A percentile compares a stretch with the other conserved stretches of the same genome.
Evolutionary conservation across 92 coral and sea anemone genomes (phyloP).

Genomic region (Heliopora coerulea): DNA sequence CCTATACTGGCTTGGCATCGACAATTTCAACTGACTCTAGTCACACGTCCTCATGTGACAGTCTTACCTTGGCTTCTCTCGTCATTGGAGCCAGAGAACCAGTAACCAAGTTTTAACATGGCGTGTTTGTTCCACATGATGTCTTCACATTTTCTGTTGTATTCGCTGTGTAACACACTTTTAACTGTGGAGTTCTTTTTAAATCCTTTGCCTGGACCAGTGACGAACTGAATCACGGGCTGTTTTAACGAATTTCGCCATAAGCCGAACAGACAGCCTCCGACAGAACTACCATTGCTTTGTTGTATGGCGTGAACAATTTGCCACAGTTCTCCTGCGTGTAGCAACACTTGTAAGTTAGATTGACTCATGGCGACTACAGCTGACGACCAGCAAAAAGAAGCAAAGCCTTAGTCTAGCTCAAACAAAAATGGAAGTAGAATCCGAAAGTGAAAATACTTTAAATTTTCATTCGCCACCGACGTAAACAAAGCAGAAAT

Average conservation of each 20-base stretch:
- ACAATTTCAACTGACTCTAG: too few relatives aligned
- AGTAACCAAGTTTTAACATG: conserved; percentile 30
- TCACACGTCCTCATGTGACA: too few relatives aligned
- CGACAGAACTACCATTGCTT: not conserved
- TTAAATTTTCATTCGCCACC: too few relatives aligned
- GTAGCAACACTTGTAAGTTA: conserved; percentile 7
- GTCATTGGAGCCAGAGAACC: conserved; percentile 13
- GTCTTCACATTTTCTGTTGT: not conserved
- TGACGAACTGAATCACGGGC: conserved; percentile 39
- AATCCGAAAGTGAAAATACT: too few relatives aligned
- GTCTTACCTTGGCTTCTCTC: not conserved
- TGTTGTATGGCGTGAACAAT: not conserved
- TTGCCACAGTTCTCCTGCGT: not conserved
- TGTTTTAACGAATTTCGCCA: conserved; percentile 40
- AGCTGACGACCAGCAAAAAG: not conserved
- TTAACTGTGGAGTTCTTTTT: not conserved
- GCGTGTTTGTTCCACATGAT: not conserved
- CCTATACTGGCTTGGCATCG: too few relatives aligned
- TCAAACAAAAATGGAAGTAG: too few relatives aligned
- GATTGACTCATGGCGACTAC: conserved; percentile 16
- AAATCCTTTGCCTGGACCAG: not conserved
- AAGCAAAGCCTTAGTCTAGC: too few relatives aligned
- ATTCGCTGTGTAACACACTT: not conserved
- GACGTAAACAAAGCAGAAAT: too few relatives aligned
- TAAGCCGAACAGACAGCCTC: conserved; percentile 34